Evolutionary conservation across 2,797 vertebrate genomes (phyloP).

Genomic region (Eleutherodactylus coqui): DNA sequence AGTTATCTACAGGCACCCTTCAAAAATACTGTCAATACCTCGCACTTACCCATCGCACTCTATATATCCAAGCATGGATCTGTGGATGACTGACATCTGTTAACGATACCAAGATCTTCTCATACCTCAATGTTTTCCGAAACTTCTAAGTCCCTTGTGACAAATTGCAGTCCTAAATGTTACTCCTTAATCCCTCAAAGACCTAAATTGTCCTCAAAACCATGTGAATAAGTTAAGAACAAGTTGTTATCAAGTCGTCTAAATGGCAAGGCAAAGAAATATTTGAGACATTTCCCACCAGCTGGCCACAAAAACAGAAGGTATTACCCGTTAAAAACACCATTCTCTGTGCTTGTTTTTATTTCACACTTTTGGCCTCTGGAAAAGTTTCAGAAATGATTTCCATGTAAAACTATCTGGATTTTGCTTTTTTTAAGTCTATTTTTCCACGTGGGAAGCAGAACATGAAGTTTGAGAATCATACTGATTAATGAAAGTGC

Average conservation of each 20-base stretch:
- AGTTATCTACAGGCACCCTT: no score
- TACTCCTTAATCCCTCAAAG: background rate
- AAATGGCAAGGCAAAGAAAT: constrained; percentile 65
- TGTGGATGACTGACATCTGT: no score
- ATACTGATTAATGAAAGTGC: constrained; percentile 64
- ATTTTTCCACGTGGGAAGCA: constrained; percentile 60
- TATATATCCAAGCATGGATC: no score
- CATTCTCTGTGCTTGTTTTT: constrained; percentile 67
- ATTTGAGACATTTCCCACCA: constrained; percentile 69
- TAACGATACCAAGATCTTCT: background rate
- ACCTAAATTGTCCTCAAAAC: background rate
- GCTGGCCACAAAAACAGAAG: constrained; percentile 69
- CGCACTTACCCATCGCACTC: no score
- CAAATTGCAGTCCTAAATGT: background rate
- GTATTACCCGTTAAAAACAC: constrained; percentile 67
- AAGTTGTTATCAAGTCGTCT: constrained; percentile 63
- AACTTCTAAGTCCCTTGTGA: background rate
- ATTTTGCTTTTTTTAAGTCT: constrained; percentile 51
- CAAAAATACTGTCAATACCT: no score
- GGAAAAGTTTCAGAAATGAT: constrained; percentile 66
- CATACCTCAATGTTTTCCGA: background rate
- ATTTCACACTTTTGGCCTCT: constrained; percentile 69
- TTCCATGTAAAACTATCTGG: constrained; percentile 55
- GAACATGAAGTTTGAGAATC: constrained; percentile 61
- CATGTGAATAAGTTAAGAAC: background rate